Evolutionary conservation across 2,888 invertebrate genomes (phyloP), one percentile per base, ranked within the genome.

Genomic region (Coremacera marginata): DNA sequence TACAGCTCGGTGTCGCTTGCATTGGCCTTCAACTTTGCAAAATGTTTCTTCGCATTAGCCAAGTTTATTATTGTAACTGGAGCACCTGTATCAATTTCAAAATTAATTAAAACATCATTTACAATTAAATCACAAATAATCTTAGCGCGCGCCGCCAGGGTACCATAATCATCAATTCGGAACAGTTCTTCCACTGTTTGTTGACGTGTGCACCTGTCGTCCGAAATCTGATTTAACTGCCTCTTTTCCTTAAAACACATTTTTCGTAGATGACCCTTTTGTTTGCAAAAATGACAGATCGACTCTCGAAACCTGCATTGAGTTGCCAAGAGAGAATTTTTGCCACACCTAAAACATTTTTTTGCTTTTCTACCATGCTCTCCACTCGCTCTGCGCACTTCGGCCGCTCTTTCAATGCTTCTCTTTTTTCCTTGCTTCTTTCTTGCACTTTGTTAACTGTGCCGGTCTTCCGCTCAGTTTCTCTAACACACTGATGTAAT

Each of bases 51-150:
- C 8, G 78, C 77, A 63, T 79, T 77, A 5, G 44, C 60, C 55
- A 78, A 72, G 60, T 73, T 78, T 31, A 76, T 71, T 22, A 78
- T 70, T 7, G 76, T 77, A 22, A 80, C 80, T 19, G 77, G 65
- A 52, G 79, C 79, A 52, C 77, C 77, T 49, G 78, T 76, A 44
- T 71, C 77, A 25, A 78, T 68, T 76, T 78, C 77, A 55, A 79
- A 79, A 52, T 73, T 70, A 71, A 75, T 72, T 14, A 70, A 37
- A 27, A 57, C 14, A 55, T 22, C 34, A 52, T 68, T 68, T 14
- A 68, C 68, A 22, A 16, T 37, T 19, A 68, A 16, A 68, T 34
- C 25, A 22, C 37, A 37, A 14, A 4, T 16, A 11, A 68, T 68
- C 49, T 68, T 68, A 3, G 68, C 19, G 22, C 68, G 68, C 5